These are phyloP conservation scores for Gnathonemus longibarbis DNA, from an alignment of 2,113 vertebrate species.

Conservation along the genomic window DNA sequence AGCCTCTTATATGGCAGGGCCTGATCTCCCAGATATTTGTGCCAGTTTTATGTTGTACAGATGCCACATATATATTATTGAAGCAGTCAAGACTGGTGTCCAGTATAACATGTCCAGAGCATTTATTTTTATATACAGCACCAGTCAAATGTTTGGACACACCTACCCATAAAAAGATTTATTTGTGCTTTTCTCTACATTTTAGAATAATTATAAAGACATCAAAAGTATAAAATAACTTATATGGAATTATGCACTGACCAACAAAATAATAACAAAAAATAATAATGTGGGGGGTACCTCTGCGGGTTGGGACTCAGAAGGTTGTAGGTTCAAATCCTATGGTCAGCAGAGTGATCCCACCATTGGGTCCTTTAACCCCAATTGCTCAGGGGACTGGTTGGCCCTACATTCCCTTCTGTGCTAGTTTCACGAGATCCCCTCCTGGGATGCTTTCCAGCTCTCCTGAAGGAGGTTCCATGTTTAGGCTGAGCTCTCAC, in stretches of 20 bases:
- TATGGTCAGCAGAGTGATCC: neutral
- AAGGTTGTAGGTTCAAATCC: neutral
- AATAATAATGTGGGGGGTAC: neutral
- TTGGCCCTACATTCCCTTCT: too few relatives aligned
- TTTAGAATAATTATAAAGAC: neutral
- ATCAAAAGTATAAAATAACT: neutral
- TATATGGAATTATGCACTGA: too few relatives aligned
- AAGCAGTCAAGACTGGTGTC: constrained; percentile 1
- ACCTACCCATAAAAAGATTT: neutral
- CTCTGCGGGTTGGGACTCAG: neutral
- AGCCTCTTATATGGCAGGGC: constrained; percentile 35
- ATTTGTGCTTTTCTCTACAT: neutral
- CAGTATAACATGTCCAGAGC: neutral
- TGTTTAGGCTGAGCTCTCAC: neutral
- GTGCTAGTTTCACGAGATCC: neutral
- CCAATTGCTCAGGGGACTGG: too few relatives aligned
- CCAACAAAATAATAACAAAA: neutral
- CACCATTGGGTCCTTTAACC: too few relatives aligned
- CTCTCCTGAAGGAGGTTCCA: neutral
- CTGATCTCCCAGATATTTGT: constrained; percentile 26
- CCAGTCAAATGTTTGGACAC: neutral
- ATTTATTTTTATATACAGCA: neutral
- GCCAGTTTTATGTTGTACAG: constrained; percentile 17
- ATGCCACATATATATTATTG: constrained; percentile 36
- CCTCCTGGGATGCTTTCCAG: neutral